Conservation (phyloP, 2,113 vertebrate genomes). For the Thymallus thymallus region DNA sequence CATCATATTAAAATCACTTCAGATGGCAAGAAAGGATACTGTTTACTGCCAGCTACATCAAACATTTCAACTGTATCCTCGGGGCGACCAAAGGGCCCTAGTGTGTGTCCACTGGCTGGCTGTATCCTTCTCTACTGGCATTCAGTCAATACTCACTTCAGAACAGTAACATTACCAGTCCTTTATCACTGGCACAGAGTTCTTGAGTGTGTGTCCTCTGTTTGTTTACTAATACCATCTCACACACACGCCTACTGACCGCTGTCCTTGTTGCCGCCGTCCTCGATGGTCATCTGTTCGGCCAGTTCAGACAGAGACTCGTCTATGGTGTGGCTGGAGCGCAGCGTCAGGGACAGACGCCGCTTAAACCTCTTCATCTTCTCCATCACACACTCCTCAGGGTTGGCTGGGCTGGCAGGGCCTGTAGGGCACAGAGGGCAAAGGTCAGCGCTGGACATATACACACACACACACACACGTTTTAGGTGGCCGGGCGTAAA, state of each 20-base stretch:
- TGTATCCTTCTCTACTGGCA: neutral
- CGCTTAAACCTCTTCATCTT: constrained; percentile 99
- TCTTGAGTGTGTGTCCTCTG: neutral
- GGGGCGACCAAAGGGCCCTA: neutral
- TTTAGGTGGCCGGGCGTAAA: too few relatives aligned
- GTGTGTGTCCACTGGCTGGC: too few relatives aligned
- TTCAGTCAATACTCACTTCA: neutral
- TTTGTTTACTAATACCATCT: too few relatives aligned
- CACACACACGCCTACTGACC: constrained; percentile 70
- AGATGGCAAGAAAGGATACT: neutral
- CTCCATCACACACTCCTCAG: constrained; percentile 55
- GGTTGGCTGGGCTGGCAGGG: constrained; percentile 61
- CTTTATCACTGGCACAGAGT: neutral
- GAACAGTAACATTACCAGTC: neutral
- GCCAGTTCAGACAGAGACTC: constrained; percentile 96
- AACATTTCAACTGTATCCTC: neutral
- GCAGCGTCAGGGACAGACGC: constrained; percentile 92
- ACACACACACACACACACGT: neutral
- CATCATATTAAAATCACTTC: neutral
- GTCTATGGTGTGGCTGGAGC: constrained; percentile 95
- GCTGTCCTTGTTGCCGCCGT: constrained; percentile 93
- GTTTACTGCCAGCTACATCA: neutral
- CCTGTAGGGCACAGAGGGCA: constrained; percentile 28
- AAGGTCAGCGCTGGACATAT: neutral
- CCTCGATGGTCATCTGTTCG: constrained; percentile 98